Evolutionary conservation across 2,888 invertebrate species (phyloP), one percentile per base, ranked within the genome.

Genomic region (Philopedon plagiatum): DNA sequence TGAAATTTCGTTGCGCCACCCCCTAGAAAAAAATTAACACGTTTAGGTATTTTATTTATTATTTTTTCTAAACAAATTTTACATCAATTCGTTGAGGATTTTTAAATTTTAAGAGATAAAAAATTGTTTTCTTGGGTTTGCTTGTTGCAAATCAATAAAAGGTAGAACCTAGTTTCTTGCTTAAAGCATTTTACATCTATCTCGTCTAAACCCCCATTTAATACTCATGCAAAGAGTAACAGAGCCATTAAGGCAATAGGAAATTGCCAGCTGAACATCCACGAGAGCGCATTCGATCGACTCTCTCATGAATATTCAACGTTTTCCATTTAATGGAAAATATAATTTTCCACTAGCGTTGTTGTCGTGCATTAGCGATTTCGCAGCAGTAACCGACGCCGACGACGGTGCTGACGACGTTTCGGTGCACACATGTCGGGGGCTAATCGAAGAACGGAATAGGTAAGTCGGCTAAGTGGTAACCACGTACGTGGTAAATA

Each of bases 231-330:
- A 9, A 49, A 1, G 19, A 13, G 8, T 19, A 46, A 23, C 21
- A 49, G 4, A 23, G 13, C 49, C 49, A 49, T 49, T 49, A 49
- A 26, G 26, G 49, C 49, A 49, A 49, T 26, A 11, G 23, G 49
- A 49, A 26, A 49, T 49, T 49, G 26, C 49, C 49, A 26, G 1
- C 26, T 13, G 26, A 26, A 49, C 49, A 49, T 13, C 7, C 18
- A 15, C 5, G 26, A 26, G 5, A 26, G 13, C 49, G 49, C 26
- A 26, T 49, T 49, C 49, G 49, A 49, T 49, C 49, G 49, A 7
- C 49, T 26, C 49, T 26, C 26, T 26, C 11, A 49, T 49, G 49
- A 49, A 49, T 49, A 49, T 49, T 49, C 49, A 49, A 49, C 49
- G 23, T 21, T 46, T 46, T 46, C 46, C 21, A 23, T 5, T 49